Conservation (phyloP, 2,797 vertebrate genomes). For the Heterohyrax brucei region DNA sequence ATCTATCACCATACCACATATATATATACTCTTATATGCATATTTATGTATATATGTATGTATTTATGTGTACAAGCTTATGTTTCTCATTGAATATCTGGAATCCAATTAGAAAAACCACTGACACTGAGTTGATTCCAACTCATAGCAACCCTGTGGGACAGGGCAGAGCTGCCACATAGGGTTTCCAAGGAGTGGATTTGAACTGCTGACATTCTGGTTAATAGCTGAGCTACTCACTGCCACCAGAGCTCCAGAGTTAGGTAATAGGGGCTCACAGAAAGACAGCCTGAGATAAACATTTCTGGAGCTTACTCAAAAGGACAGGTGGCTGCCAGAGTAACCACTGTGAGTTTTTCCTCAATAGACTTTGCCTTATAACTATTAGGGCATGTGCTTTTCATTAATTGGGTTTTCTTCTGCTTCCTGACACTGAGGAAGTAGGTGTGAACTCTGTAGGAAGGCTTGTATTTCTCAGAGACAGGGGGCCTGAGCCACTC, state of each 20-base stretch:
- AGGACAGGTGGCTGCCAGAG: conserved; percentile 9
- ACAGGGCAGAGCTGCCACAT: too few species aligned
- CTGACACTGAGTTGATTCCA: too few species aligned
- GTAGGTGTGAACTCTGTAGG: not conserved
- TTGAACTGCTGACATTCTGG: too few species aligned
- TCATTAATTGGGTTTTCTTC: not conserved
- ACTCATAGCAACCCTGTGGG: too few species aligned
- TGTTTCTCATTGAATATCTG: conserved; percentile 6
- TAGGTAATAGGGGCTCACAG: not conserved
- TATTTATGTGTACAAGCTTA: not conserved
- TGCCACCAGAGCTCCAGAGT: too few species aligned
- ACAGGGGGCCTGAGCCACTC: not conserved
- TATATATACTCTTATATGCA: not conserved
- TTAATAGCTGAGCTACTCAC: too few species aligned
- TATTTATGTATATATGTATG: not conserved
- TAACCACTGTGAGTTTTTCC: conserved; percentile 23
- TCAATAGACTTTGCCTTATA: not conserved
- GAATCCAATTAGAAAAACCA: not conserved
- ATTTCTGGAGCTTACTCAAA: not conserved
- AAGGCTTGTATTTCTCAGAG: conserved; percentile 16
- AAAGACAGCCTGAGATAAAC: not conserved
- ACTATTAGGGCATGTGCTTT: conserved; percentile 9
- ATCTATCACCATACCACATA: not conserved
- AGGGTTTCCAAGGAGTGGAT: too few species aligned
- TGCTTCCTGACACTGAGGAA: not conserved